A percentile compares a stretch with the other conserved stretches of the same genome.
Evolutionary conservation across 2,113 vertebrate genomes (phyloP).

Genomic region (Ochotona princeps): DNA sequence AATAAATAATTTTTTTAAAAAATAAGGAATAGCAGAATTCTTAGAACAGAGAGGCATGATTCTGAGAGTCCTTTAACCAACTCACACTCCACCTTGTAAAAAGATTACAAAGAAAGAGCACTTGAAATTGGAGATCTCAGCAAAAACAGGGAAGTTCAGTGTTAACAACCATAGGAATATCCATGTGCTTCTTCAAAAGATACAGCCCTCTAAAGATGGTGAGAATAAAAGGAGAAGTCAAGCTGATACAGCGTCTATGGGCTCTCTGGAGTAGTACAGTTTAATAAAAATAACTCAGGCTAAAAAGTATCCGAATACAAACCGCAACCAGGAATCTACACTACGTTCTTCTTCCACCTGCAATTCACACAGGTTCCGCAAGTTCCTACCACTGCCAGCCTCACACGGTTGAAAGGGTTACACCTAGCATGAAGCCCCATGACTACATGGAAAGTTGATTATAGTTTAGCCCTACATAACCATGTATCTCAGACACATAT

Average conservation of each 20-base stretch:
- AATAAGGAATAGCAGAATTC: neutral
- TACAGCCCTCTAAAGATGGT: neutral
- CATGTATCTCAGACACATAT: neutral
- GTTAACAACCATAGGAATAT: neutral
- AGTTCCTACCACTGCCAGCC: neutral
- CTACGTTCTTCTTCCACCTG: neutral
- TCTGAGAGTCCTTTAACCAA: neutral
- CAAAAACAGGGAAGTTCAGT: neutral
- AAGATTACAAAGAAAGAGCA: neutral
- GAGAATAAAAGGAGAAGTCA: neutral
- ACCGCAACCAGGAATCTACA: neutral
- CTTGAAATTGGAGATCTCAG: slow-evolving; percentile 20
- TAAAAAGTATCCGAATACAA: neutral
- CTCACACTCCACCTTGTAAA: neutral
- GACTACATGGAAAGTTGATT: neutral
- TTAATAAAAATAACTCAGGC: neutral
- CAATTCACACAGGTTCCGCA: neutral
- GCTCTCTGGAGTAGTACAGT: neutral
- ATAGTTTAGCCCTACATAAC: neutral
- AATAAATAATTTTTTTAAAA: no score
- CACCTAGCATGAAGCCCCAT: neutral
- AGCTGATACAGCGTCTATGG: neutral
- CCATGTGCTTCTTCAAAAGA: neutral
- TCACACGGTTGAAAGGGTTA: neutral
- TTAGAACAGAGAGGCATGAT: neutral